phyloP scores from a whole-genome alignment of 1,140 invertebrate species.

The Hormaphis cornu region DNA sequence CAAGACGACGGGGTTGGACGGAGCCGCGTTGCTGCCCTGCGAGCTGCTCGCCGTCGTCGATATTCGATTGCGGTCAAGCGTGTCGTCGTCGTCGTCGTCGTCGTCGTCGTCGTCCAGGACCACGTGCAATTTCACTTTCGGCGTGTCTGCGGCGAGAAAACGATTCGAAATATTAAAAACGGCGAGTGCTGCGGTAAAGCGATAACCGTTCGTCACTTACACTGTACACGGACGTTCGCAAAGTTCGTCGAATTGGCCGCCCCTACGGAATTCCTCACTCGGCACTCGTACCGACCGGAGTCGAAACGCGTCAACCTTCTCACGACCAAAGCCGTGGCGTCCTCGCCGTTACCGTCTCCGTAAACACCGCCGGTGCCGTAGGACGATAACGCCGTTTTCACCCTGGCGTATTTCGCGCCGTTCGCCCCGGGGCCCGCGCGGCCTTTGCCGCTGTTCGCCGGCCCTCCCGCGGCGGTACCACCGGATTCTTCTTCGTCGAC shows the following conservation, averaged over 20 bases:
- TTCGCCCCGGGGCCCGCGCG: not conserved
- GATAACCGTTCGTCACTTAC: too few species aligned
- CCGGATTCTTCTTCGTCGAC: not conserved
- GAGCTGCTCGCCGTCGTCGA: not conserved
- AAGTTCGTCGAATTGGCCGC: conserved; percentile 8
- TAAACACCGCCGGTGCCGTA: not conserved
- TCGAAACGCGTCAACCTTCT: not conserved
- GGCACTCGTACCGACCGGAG: not conserved
- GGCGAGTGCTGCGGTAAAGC: too few species aligned
- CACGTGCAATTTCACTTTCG: not conserved
- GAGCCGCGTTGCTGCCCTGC: not conserved
- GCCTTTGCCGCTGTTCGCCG: not conserved
- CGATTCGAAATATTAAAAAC: not conserved
- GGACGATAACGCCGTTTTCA: not conserved
- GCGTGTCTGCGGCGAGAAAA: not conserved
- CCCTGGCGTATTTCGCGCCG: not conserved
- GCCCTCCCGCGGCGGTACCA: not conserved
- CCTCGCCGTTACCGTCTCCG: not conserved
- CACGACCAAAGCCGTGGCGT: not conserved
- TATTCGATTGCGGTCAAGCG: not conserved
- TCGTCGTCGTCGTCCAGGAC: not conserved
- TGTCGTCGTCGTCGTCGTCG: not conserved
- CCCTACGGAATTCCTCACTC: not conserved
- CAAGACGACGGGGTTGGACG: conserved; percentile 51
- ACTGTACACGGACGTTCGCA: not conserved